phyloP scores from a whole-genome alignment of 2,888 invertebrate species.

The Hybos culiciformis region DNA sequence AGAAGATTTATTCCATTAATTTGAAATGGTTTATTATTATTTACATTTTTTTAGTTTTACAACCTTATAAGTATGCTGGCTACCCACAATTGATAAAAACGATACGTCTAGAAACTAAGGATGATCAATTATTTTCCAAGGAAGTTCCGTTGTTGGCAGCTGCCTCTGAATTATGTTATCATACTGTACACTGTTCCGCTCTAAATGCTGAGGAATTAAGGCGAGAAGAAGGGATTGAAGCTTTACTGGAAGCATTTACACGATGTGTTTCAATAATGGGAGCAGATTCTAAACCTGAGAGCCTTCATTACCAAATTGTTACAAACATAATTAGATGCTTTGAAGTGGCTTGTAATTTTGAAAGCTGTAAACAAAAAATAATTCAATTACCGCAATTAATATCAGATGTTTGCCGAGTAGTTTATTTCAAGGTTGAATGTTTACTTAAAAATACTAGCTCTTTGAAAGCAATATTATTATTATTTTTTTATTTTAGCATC shows the following conservation, averaged over 20 bases:
- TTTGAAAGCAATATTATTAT: background rate
- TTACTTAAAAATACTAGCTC: background rate
- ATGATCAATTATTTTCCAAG: conserved; percentile 84
- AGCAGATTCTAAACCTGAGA: conserved; percentile 58
- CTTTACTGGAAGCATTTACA: conserved; percentile 78
- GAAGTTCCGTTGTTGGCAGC: conserved; percentile 70
- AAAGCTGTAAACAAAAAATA: conserved; percentile 74
- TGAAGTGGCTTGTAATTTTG: conserved; percentile 90
- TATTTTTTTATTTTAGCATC: conserved; percentile 42
- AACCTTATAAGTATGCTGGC: conserved; percentile 97
- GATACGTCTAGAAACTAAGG: conserved; percentile 83
- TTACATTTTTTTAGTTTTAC: conserved; percentile 47
- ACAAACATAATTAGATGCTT: conserved; percentile 83
- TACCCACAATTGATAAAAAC: conserved; percentile 95
- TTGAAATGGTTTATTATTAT: background rate
- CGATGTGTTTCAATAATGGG: conserved; percentile 87
- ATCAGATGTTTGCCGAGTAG: conserved; percentile 69
- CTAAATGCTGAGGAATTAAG: conserved; percentile 95
- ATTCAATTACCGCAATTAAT: conserved; percentile 78
- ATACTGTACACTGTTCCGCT: conserved; percentile 91
- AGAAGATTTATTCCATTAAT: conserved; percentile 11
- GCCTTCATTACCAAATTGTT: conserved; percentile 82
- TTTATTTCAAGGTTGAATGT: conserved; percentile 62
- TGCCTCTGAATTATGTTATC: conserved; percentile 88
- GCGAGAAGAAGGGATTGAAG: conserved; percentile 79